These are phyloP conservation scores for Carassius carassius DNA, from an alignment of 2,113 vertebrate genomes.

Conservation along the genomic window DNA sequence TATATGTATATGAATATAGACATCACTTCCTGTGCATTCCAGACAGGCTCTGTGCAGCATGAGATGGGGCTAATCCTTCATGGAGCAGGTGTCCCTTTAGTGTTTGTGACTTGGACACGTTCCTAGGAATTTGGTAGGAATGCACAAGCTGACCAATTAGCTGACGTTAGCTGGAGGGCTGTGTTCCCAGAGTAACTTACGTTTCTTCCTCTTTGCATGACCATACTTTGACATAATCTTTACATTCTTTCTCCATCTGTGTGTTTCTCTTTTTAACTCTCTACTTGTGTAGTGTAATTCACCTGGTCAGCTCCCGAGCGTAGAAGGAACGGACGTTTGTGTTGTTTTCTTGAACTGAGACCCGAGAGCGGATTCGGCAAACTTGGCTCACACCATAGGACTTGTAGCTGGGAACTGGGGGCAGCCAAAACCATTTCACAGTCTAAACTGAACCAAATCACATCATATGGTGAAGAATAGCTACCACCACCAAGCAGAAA, in stretches of 20 bases:
- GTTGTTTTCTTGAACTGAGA: constrained; percentile 55
- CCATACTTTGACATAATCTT: constrained; percentile 36
- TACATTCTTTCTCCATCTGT: constrained; percentile 25
- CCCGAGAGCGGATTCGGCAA: constrained; percentile 64
- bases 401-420: constrained; percentile 53
- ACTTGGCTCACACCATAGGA: constrained; percentile 74
- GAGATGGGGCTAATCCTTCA: constrained; percentile 45
- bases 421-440: constrained; percentile 28
- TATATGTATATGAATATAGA: constrained; percentile 57
- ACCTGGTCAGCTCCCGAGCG: constrained; percentile 20
- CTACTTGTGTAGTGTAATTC: constrained; percentile 2
- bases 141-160: background rate
- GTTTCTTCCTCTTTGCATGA: constrained; percentile 41
- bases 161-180: background rate
- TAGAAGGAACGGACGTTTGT: constrained; percentile 37
- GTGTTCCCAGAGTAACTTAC: background rate
- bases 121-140: constrained; percentile 53
- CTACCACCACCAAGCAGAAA: constrained; percentile 40
- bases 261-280: constrained; percentile 26
- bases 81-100: constrained; percentile 36
- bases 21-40: constrained; percentile 59
- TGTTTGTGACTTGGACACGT: constrained; percentile 61
- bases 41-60: constrained; percentile 56
- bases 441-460: constrained; percentile 29
- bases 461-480: constrained; percentile 40